phyloP scores from a whole-genome alignment of 2,113 vertebrate genomes.

The Excalfactoria chinensis region DNA sequence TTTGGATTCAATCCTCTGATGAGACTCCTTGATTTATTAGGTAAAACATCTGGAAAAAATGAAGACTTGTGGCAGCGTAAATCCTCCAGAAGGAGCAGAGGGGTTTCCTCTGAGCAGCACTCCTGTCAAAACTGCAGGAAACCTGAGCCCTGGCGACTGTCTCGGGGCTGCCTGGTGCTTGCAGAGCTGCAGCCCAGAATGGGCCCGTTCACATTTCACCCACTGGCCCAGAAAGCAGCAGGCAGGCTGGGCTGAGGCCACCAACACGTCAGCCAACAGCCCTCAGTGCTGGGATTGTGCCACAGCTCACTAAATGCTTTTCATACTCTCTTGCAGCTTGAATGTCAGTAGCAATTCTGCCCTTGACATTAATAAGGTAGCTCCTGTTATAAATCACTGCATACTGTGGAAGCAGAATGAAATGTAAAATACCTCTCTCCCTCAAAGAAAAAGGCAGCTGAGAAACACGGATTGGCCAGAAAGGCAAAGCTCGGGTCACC shows the following conservation, averaged over 20 bases:
- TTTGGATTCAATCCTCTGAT: slow-evolving; percentile 63
- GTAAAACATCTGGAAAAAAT: slow-evolving; percentile 77
- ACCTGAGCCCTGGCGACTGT: neutral
- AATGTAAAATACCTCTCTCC: slow-evolving; percentile 4
- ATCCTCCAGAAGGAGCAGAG: slow-evolving; percentile 31
- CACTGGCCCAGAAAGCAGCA: neutral
- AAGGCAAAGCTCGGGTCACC: neutral
- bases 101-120: slow-evolving; percentile 28
- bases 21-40: slow-evolving; percentile 72
- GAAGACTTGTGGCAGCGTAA: slow-evolving; percentile 60
- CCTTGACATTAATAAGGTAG: slow-evolving; percentile 30
- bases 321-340: neutral
- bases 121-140: slow-evolving; percentile 43
- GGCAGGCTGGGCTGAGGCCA: neutral
- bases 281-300: neutral
- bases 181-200: neutral
- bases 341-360: slow-evolving; percentile 6
- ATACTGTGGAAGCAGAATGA: neutral
- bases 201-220: neutral
- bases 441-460: neutral
- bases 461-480: neutral
- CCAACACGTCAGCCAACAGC: neutral
- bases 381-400: neutral
- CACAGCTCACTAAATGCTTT: neutral
- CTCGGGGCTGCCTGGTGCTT: neutral